Base-by-base conservation (phyloP, 37 sponge, comb jelly and placozoan species). In the Bolinopsis microptera region DNA sequence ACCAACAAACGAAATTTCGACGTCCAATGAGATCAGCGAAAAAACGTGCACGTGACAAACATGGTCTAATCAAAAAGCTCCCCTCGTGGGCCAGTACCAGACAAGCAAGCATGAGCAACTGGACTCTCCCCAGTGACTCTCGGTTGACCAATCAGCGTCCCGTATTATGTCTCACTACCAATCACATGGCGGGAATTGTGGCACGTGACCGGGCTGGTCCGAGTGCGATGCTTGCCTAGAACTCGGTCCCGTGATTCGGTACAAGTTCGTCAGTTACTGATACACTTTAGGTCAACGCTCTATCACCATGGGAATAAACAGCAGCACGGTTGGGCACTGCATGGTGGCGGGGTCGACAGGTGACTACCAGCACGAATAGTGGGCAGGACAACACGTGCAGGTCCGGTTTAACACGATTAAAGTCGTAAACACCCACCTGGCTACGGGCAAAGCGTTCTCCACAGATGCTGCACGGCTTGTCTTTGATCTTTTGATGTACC, bases 401-500 rank as follows among this genome's bases (percentile, higher is more conserved):
- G 61, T 18, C 61, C 61, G 61, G 61, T 48, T 48, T 48, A 48
- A 48, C 61, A 48, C 61, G 61, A 13, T 48, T 48, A 48, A 48
- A 48, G 61, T 48, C 61, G 61, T 70, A 70, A 80, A 30, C 30
- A 80, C 23, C 38, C 36, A 86, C 90, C 90, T 86, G 90, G 36
- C 61, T 41, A 24, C 90, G 40, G 31, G 90, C 90, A 23, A 86
- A 86, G 34, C 90, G 32, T 40, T 86, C 90, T 25, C 90, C 90
- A 41, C 90, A 86, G 26, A 86, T 41, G 23, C 25, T 41, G 36
- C 90, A 86, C 30, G 90, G 90, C 61, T 86, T 86, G 31, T 86
- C 90, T 41, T 86, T 86, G 90, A 86, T 86, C 90, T 86, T 86
- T 34, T 86, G 90, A 27, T 86, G 90, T 0, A 86, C 90, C 90